Base-by-base conservation (phyloP, 2,113 vertebrate species). In the Scomber scombrus region DNA sequence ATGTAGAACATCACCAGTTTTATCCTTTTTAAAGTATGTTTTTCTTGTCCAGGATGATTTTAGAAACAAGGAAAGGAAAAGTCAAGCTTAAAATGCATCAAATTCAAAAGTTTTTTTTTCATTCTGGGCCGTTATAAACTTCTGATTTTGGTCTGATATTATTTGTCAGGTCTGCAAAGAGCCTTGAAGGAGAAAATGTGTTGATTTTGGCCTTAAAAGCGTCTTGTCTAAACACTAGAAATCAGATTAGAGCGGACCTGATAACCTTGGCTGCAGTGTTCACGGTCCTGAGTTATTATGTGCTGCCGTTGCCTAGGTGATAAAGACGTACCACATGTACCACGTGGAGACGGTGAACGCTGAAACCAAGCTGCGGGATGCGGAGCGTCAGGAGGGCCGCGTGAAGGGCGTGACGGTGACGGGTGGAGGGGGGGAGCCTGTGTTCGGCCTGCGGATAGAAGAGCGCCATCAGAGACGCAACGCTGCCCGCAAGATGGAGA, bases 281-380 rank as follows among this genome's bases (percentile, higher is more conserved):
- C 23, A 26, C 8, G 23, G 23, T 26, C 23, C 3, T 26, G n/a
- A n/a, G n/a, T n/a, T n/a, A n/a, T n/a, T n/a, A n/a, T n/a, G n/a
- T 62, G 12, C 61, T 80, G 50, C 64, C 52, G 82, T 81, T 67
- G 1, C 83, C 10, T 80, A 99, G 98, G 98, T 99, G 92, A 99
- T 99, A 97, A 99, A 99, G 95, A 99, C 98, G 0, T 99, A 99
- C 87, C 98, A 99, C 88, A 98, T 99, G 97, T 99, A 99, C 91
- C 96, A 99, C 47, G 95, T 94, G 26, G 98, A 99, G 92, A 98
- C 97, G 78, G 95, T 99, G 91, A 99, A 93, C 65, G 97, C 98
- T 0, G 98, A 99, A 88, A 95, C 95, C 90, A 99, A 99, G 90
- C 94, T 99, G 90, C 96, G 98, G 71, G 98, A 99, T 81, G 98